Percentiles rank a stretch among this genome's conserved stretches.
phyloP scores from a whole-genome alignment of 2,113 vertebrate genomes.

The Panthera leo region DNA sequence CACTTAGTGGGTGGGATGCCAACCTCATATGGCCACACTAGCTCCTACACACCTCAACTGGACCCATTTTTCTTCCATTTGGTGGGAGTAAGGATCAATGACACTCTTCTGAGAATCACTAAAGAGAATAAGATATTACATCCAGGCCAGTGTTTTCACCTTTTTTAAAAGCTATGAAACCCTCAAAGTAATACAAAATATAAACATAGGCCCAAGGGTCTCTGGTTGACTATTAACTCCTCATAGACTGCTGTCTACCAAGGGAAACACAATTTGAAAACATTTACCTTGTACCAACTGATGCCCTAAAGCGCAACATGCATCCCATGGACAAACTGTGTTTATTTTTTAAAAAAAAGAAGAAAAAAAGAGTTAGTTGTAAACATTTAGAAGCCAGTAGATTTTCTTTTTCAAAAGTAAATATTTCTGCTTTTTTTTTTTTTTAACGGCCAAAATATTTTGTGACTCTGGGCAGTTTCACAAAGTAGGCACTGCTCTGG shows the following conservation, averaged over 20 bases:
- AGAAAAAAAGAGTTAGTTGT: not conserved
- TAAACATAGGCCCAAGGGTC: not conserved
- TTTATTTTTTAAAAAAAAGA: not conserved
- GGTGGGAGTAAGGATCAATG: not conserved
- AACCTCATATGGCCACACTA: too few relatives aligned
- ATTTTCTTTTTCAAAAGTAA: not conserved
- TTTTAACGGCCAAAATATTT: not conserved
- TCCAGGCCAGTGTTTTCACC: not conserved
- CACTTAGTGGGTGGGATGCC: too few relatives aligned
- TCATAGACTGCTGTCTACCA: not conserved
- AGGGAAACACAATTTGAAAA: not conserved
- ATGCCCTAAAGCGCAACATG: not conserved
- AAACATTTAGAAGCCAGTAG: not conserved
- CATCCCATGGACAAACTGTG: not conserved
- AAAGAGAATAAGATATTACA: not conserved
- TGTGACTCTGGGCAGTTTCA: not conserved
- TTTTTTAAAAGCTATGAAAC: not conserved
- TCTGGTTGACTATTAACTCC: not conserved
- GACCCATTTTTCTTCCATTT: not conserved
- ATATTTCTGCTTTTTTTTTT: not conserved
- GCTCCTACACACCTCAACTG: fast-evolving
- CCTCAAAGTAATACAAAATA: not conserved
- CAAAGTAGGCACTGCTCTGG: not conserved
- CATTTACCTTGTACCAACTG: not conserved
- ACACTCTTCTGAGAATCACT: not conserved